These are phyloP conservation scores for Discoglossus pictus DNA, from an alignment of 2,797 vertebrate genomes.

Conservation along the genomic window DNA sequence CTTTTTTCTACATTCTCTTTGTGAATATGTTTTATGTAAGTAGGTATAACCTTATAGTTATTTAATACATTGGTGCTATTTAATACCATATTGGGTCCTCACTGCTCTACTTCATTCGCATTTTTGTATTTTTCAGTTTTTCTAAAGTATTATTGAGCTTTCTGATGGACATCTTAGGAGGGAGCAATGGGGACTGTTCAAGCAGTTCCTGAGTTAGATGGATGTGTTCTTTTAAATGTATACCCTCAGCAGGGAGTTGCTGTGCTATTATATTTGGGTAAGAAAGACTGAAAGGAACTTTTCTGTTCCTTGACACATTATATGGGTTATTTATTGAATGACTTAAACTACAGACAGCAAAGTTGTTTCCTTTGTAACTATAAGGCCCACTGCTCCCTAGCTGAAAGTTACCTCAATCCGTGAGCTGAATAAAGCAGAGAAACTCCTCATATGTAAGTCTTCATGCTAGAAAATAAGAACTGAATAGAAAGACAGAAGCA, in stretches of 20 bases:
- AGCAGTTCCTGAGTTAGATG: conserved; percentile 1
- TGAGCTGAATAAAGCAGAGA: neutral
- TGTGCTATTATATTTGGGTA: conserved; percentile 16
- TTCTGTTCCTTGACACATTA: conserved; percentile 17
- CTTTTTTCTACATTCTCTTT: too few relatives aligned
- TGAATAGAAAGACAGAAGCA: neutral
- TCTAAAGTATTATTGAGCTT: too few relatives aligned
- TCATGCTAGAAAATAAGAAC: neutral
- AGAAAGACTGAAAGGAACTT: neutral
- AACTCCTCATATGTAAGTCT: neutral
- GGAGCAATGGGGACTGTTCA: neutral
- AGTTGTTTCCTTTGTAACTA: conserved; percentile 1
- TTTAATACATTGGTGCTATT: too few relatives aligned
- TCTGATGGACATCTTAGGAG: neutral
- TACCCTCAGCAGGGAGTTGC: conserved; percentile 2
- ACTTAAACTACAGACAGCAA: conserved; percentile 6
- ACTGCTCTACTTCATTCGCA: too few relatives aligned
- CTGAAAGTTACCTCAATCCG: neutral
- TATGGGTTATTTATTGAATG: conserved; percentile 24
- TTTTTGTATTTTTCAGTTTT: too few relatives aligned
- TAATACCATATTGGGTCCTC: too few relatives aligned
- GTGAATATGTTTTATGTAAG: too few relatives aligned
- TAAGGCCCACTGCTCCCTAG: conserved; percentile 6
- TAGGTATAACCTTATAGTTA: too few relatives aligned
- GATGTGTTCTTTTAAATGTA: conserved; percentile 19